These are phyloP conservation scores for Isichthys henryi DNA, from an alignment of 2,113 vertebrate genomes.

Conservation along the genomic window DNA sequence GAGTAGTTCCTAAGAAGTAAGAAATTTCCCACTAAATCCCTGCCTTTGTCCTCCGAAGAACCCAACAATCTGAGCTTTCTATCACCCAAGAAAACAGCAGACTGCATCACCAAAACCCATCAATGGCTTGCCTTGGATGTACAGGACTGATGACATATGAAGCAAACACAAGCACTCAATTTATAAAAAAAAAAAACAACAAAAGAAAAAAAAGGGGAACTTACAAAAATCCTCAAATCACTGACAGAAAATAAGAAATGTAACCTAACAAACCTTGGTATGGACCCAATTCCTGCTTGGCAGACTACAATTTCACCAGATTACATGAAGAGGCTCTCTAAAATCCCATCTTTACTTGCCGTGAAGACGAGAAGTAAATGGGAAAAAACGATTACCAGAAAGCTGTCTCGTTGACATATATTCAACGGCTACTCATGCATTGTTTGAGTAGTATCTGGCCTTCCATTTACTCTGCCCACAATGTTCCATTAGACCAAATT, in stretches of 20 bases:
- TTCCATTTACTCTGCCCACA: not conserved
- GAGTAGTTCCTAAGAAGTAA: not conserved
- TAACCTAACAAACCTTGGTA: not conserved
- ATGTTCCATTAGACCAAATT: not conserved
- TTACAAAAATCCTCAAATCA: not conserved
- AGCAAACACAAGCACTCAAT: not conserved
- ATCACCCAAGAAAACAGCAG: not conserved
- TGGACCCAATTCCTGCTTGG: conserved; percentile 3
- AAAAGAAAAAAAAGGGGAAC: no score
- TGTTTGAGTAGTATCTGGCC: not conserved
- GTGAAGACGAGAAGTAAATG: not conserved
- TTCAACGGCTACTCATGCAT: not conserved
- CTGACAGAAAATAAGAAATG: not conserved
- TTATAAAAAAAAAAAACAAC: not conserved
- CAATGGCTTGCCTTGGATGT: not conserved
- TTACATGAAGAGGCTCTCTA: not conserved
- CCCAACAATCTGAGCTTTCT: not conserved
- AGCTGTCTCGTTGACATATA: not conserved
- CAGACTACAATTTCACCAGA: not conserved
- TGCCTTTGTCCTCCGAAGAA: not conserved
- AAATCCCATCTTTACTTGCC: not conserved
- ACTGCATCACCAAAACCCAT: not conserved
- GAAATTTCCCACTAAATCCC: not conserved
- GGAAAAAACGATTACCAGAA: not conserved
- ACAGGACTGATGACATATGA: not conserved